Base-by-base conservation (phyloP, 2,113 vertebrate species). In the Takifugu flavidus region DNA sequence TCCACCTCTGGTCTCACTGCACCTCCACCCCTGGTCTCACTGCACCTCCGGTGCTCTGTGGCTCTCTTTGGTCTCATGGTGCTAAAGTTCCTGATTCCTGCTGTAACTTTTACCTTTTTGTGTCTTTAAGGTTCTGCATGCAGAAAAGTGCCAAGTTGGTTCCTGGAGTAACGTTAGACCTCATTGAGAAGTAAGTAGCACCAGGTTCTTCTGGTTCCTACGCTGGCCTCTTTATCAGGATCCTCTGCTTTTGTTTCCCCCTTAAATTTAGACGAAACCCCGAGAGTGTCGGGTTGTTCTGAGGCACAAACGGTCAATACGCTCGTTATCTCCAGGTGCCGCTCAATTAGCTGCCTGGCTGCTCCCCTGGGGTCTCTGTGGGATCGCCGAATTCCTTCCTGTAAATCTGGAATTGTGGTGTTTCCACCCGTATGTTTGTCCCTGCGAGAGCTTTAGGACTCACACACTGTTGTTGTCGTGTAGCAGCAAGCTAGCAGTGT, bases 141-240 rank as follows among this genome's bases (percentile, higher is more conserved):
- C 97, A 98, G 92, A 98, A 96, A 84, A 98, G 97, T 69, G 94
- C 96, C 70, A 95, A 93, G 68, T 82, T 99, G 91, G 97, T 99
- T 83, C 96, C 97, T 13, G 97, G 96, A 77, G 97, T 99, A 88
- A 99, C 95, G 0, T 87, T 99, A 90, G 97, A 99, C 89, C 90
- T 98, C 70, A 99, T 99, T 67, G 97, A 99, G 82, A 99, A 99
- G 97, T 99, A 94, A 93, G 95, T 84, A 47, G 28, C 59, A 47
- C 74, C 64, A 20, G 20, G 20, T 20, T 20, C 20, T 20, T 20
- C 20, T 20, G 20, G 20, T 20, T 20, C 20, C 20, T 20, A 20
- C 20, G 20, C 20, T 20, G 20, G 20, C 20, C 20, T 20, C 20
- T 20, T 20, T 20, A 20, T 20, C 20, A 20, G 20, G 43, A 49